These are phyloP conservation scores for Pongo pygmaeus DNA, from an alignment of 2,113 vertebrate genomes.

Conservation along the genomic window DNA sequence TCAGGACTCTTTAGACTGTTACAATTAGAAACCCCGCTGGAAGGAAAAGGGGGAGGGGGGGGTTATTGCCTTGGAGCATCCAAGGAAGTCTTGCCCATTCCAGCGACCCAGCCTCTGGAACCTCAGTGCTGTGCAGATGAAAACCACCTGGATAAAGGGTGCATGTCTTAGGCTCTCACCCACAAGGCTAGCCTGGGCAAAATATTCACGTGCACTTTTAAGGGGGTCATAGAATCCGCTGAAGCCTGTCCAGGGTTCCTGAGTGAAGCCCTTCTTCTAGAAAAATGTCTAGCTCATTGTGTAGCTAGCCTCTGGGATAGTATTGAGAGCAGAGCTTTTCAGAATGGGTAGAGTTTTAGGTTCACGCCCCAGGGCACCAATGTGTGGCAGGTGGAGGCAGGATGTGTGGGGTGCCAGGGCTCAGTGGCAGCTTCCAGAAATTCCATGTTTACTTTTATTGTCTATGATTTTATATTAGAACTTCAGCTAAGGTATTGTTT, in stretches of 20 bases:
- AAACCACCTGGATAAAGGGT: neutral
- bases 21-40: neutral
- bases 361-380: neutral
- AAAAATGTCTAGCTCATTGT: neutral
- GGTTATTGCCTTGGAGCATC: neutral
- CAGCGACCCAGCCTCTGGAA: neutral
- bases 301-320: neutral
- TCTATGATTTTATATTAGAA: conserved; percentile 7
- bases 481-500: conserved; percentile 26
- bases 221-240: neutral
- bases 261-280: neutral
- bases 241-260: neutral
- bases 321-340: neutral
- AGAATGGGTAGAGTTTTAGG: neutral
- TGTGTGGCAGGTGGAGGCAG: neutral
- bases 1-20: neutral
- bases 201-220: neutral
- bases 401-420: neutral
- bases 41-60: neutral
- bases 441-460: neutral
- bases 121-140: rapidly evolving
- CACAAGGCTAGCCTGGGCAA: neutral
- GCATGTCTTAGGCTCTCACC: neutral
- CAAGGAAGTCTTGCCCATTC: neutral
- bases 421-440: neutral